Evolutionary conservation across 2,888 invertebrate genomes (phyloP), one percentile per base, ranked within the genome.

Genomic region (Eristalinus aeneus): DNA sequence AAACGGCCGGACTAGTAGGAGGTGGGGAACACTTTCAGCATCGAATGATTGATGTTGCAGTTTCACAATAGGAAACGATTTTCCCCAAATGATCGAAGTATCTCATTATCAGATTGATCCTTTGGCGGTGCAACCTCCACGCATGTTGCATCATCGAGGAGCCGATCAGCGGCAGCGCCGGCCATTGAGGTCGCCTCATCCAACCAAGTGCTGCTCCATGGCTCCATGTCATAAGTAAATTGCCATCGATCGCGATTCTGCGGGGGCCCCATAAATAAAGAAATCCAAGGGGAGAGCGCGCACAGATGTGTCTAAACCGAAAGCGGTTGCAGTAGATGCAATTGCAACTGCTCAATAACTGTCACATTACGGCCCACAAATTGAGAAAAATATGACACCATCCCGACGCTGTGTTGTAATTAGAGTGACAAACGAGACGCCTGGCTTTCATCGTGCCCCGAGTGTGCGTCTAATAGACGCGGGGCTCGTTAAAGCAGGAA

Each of bases 341-440:
- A 56, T 53, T 36, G 32, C 27, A 60, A 58, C 71, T 60, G 22
- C 65, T 61, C 69, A 79, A 74, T 74, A 84, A 71, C 64, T 65
- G 69, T 53, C 79, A 63, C 56, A 77, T 67, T 61, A 76, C 20
- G 39, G 27, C 54, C 54, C 27, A 67, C 82, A 61, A 68, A 68
- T 77, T 73, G 77, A 73, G 46, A 63, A 72, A 46, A 67, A 72
- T 73, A 78, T 83, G 73, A 69, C 68, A 78, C 68, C 61, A 56
- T 58, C 78, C 46, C 34, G 27, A 68, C 39, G 34, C 2, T 27
- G 63, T 83, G 58, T 64, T 83, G 83, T 69, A 78, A 83, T 73
- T 73, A 68, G 73, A 78, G 23, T 58, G 46, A 64, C 20, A 56
- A 23, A 58, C 60, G 46, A 46, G 46, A 16, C 16, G 46, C 16